Percentiles rank a stretch among this genome's conserved stretches.
Conservation (phyloP, 2,113 vertebrate genomes). For the Donacobius atricapilla region DNA sequence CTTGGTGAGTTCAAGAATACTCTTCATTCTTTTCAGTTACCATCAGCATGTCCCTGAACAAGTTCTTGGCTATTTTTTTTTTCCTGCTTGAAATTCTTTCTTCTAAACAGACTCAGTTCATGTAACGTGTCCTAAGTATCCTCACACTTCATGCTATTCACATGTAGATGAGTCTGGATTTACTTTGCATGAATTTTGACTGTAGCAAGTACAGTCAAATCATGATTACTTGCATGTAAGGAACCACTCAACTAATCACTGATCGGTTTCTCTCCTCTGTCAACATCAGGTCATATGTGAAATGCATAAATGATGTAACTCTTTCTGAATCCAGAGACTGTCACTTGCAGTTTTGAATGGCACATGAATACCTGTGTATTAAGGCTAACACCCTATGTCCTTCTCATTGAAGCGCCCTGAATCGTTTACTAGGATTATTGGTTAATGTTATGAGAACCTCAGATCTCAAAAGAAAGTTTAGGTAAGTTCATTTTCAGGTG, state of each 20-base stretch:
- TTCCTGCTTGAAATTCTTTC: not conserved
- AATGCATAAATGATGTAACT: not conserved
- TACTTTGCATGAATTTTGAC: not conserved
- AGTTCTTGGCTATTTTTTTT: not conserved
- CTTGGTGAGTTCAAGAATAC: slow-evolving; percentile 26
- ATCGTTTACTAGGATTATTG: not conserved
- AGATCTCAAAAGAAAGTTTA: not conserved
- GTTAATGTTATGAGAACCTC: not conserved
- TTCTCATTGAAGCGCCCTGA: not conserved
- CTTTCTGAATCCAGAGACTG: not conserved
- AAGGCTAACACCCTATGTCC: not conserved
- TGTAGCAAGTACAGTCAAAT: not conserved
- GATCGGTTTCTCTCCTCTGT: not conserved
- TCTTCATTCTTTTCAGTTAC: not conserved
- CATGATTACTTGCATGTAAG: not conserved
- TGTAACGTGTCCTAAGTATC: not conserved
- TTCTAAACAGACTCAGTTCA: not conserved
- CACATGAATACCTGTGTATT: not conserved
- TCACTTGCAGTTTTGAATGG: not conserved
- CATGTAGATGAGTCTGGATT: not conserved
- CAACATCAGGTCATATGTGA: not conserved
- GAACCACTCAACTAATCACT: not conserved
- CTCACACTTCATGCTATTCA: not conserved
- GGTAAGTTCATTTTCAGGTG: not conserved
- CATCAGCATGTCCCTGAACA: not conserved